Base-by-base conservation (phyloP, 2,888 invertebrate genomes). In the Caenorhabditis doughertyi region DNA sequence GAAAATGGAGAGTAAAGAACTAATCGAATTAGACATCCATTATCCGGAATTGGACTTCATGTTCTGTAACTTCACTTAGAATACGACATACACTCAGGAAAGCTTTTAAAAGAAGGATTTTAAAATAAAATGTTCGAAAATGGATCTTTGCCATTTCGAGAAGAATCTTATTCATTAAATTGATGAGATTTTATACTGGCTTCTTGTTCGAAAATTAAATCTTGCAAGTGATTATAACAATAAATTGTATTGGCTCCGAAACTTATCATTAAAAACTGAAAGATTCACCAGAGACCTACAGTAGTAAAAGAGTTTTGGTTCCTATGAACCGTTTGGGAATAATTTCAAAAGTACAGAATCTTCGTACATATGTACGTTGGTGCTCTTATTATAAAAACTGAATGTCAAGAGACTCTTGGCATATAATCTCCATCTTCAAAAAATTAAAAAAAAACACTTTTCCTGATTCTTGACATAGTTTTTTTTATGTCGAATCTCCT, bases 21-120 rank as follows among this genome's bases (percentile, higher is more conserved):
- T 76, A 76, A 67, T 76, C 67, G 67, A 67, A 68, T 76, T 76
- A 76, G 67, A 58, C 67, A 67, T 65, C 67, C 76, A 76, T 74
- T 58, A 74, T 74, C 53, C 55, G 47, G 64, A 53, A 58, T 49
- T 23, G 47, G 62, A 29, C 35, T 53, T 68, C 67, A 67, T 27
- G 42, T 53, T 42, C 21, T 42, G 39, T 35, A 56, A 44, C 23
- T 68, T 60, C 35, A 35, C 51, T 49, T 51, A 35, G 25, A 39
- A 60, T 35, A 35, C 39, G 39, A 39, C 32, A 9, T 32, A 29
- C 56, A 56, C 39, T 58, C 58, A 60, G 23, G 23, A 21, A 16
- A 18, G 21, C 11, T 42, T 18, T 8, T 23, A 27, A 23, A n/a
- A 25, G 53, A 9, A 42, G 39, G 58, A 18, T n/a, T n/a, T n/a